Base-by-base conservation (phyloP, 2,113 vertebrate species). In the Bostrychus sinensis region DNA sequence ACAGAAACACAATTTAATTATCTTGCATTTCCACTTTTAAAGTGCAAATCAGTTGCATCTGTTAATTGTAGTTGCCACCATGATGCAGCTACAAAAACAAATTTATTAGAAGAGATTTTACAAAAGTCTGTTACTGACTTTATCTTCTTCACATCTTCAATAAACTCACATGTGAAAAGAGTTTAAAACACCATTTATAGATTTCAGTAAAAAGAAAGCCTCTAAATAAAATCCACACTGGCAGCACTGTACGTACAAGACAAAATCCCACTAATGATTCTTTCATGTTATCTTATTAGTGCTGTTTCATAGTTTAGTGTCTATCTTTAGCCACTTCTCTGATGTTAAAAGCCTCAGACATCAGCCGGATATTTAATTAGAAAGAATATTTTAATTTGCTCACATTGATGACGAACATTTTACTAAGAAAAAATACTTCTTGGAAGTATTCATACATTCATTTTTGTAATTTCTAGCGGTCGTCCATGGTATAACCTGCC, bases 91-190 rank as follows among this genome's bases (percentile, higher is more conserved):
- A 86, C 55, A 84, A 80, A 74, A 7, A 3, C 39, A 22, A 39
- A 12, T 78, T 50, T 58, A 43, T 73, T 59, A 67, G 50, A 50
- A 32, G 75, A 56, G 13, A 22, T 34, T 34, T 34, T 7, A 34
- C 20, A 9, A 45, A 45, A 11, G 78, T 72, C 71, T 77, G 78
- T 74, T 63, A 82, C 70, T 59, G 78, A 72, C 51, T 67, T 26
- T 46, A 34, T 55, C 43, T 58, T 28, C 58, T 66, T 78, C 14
- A 50, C 46, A n/a, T n/a, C n/a, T n/a, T 32, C 66, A 54, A 55
- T 70, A 82, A 82, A 81, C 37, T 20, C 28, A 2, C 78, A 80
- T 60, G 70, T 80, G 78, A 81, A 78, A 79, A 80, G 46, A 23
- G 69, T 87, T 80, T 72, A 82, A 66, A 19, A 56, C 71, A 43